Conservation (phyloP, 1,140 invertebrate species). For the Apis laboriosa region DNA sequence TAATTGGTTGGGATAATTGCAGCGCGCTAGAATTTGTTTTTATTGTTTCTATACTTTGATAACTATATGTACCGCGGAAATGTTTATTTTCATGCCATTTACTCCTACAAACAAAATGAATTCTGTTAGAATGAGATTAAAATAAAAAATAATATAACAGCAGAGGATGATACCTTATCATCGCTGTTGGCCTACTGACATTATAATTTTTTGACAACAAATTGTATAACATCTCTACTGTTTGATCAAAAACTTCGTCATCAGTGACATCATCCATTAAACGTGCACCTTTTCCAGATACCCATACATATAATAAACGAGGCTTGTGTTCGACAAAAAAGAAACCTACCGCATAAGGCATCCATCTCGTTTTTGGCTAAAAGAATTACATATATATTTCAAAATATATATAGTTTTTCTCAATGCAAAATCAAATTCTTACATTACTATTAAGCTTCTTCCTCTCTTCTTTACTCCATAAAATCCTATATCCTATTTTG, state of each 20-base stretch:
- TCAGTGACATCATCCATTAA: constrained; percentile 81
- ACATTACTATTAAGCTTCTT: constrained; percentile 59
- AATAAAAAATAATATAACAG: background rate
- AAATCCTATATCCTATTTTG: constrained; percentile 74
- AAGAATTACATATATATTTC: background rate
- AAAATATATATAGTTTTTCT: background rate
- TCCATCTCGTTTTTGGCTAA: constrained; percentile 78
- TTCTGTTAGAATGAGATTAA: background rate
- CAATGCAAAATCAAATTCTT: background rate
- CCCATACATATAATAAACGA: constrained; percentile 84
- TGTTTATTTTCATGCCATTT: constrained; percentile 86
- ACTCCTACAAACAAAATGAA: constrained; percentile 78
- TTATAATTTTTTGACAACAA: constrained; percentile 77
- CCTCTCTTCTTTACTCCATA: constrained; percentile 81
- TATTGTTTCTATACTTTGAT: constrained; percentile 82
- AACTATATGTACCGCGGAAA: constrained; percentile 87
- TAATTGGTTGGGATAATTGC: constrained; percentile 71
- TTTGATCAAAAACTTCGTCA: constrained; percentile 76
- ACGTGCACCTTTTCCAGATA: constrained; percentile 80
- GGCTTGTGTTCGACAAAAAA: constrained; percentile 84
- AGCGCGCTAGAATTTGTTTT: constrained; percentile 48
- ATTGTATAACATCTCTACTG: constrained; percentile 74
- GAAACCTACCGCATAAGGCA: constrained; percentile 83
- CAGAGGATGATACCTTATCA: constrained; percentile 55
- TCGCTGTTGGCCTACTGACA: constrained; percentile 77